Percentiles rank a stretch among this genome's conserved stretches.
These are phyloP conservation scores for Linhomoeus sp. DNA, from an alignment of 2,888 invertebrate species.

Conservation along the genomic window DNA sequence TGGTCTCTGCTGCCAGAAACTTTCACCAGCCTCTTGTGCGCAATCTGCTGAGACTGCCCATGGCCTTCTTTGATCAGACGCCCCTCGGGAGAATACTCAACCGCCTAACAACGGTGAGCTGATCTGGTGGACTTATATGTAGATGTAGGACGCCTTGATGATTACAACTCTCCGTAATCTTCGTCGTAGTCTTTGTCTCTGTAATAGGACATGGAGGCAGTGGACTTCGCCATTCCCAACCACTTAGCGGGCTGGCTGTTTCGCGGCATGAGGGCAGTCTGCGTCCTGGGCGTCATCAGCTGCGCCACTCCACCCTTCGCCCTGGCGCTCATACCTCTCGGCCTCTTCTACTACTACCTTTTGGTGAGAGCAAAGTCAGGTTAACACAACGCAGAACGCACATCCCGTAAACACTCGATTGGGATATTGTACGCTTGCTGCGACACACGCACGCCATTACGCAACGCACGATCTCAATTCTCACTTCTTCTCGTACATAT, in stretches of 20 bases:
- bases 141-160: no score
- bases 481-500: no score
- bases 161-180: no score
- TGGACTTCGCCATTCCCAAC: neutral
- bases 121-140: neutral
- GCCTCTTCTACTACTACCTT: constrained; percentile 26
- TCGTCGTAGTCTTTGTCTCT: no score
- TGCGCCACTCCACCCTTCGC: constrained; percentile 27
- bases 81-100: constrained; percentile 33
- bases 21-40: constrained; percentile 22
- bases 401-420: no score
- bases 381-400: no score
- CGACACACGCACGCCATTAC: no score
- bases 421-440: no score
- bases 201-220: neutral
- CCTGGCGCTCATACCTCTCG: constrained; percentile 26
- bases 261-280: constrained; percentile 7
- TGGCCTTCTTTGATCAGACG: constrained; percentile 32
- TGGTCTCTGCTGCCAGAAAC: constrained; percentile 20
- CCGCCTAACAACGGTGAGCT: constrained; percentile 25
- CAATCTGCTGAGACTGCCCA: constrained; percentile 25
- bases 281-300: constrained; percentile 25
- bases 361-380: constrained; percentile 29
- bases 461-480: no score
- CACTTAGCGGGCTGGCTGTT: constrained; percentile 7